Conservation (phyloP, 2,888 invertebrate genomes). For the Phortica okadai region DNA sequence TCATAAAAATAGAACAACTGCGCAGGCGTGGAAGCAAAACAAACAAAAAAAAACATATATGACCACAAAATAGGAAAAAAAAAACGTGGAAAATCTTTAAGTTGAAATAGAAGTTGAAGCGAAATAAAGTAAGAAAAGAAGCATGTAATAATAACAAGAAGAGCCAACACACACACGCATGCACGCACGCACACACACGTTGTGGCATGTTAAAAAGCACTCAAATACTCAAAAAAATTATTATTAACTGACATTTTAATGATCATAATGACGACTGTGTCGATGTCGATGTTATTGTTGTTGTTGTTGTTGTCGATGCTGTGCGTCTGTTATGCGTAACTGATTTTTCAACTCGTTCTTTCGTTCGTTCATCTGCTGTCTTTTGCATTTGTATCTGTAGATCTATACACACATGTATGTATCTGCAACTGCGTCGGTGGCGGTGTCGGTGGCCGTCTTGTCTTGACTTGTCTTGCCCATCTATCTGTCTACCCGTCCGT, state of each 20-base stretch:
- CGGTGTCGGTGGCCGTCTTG: constrained; percentile 42
- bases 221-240: constrained; percentile 52
- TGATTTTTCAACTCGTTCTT: not conserved
- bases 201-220: constrained; percentile 23
- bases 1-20: not conserved
- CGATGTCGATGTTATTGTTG: constrained; percentile 45
- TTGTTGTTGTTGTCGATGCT: constrained; percentile 3
- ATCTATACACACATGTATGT: not conserved
- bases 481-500: not conserved
- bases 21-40: not conserved
- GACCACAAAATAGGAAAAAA: not conserved
- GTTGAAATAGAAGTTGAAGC: too few species aligned
- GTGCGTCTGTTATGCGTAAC: not conserved
- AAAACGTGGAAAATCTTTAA: too few species aligned
- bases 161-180: not conserved
- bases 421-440: constrained; percentile 10
- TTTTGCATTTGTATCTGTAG: too few species aligned
- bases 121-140: too few species aligned
- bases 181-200: not conserved
- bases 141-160: not conserved
- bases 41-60: too few species aligned
- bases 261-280: constrained; percentile 70
- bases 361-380: not conserved
- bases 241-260: constrained; percentile 73
- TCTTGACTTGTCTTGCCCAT: not conserved